A percentile compares a stretch with the other conserved stretches of the same genome.
phyloP scores from a whole-genome alignment of 2,113 vertebrate species.

The Sterrhoptilus dennistouni region DNA sequence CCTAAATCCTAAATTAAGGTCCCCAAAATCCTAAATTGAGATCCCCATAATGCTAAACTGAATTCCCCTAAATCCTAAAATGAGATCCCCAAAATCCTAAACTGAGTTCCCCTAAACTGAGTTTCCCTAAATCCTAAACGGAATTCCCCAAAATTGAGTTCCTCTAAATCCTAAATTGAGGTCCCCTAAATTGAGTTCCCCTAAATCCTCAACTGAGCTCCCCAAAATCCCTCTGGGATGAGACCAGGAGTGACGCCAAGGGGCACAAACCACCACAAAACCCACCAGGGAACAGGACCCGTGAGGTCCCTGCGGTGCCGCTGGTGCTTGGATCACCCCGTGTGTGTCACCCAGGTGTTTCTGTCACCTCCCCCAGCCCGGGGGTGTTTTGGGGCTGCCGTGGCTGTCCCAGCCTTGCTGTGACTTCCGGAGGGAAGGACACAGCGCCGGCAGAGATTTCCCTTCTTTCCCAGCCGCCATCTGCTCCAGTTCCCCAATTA shows the following conservation, averaged over 20 bases:
- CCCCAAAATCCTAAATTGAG: no score
- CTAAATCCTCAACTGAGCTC: not conserved
- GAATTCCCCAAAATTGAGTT: no score
- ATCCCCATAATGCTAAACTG: not conserved
- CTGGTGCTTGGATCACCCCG: accelerated
- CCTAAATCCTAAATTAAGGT: not conserved
- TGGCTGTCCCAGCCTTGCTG: not conserved
- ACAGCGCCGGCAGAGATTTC: not conserved
- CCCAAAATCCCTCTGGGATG: not conserved
- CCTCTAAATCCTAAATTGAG: no score
- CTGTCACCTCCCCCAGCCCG: no score
- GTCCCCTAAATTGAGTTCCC: not conserved
- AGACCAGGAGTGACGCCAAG: not conserved
- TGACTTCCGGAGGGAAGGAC: not conserved
- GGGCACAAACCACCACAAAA: no score
- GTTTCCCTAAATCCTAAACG: not conserved
- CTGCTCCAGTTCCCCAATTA: not conserved
- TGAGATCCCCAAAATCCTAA: not conserved
- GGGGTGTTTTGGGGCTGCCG: accelerated
- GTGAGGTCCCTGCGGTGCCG: accelerated
- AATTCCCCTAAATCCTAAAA: no score
- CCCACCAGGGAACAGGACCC: not conserved
- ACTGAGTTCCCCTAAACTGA: no score
- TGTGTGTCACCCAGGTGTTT: accelerated
- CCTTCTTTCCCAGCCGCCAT: not conserved